Percentiles rank a stretch among this genome's conserved stretches.
Evolutionary conservation across 2,888 invertebrate species (phyloP).

Genomic region (Epinotia brunnichana): DNA sequence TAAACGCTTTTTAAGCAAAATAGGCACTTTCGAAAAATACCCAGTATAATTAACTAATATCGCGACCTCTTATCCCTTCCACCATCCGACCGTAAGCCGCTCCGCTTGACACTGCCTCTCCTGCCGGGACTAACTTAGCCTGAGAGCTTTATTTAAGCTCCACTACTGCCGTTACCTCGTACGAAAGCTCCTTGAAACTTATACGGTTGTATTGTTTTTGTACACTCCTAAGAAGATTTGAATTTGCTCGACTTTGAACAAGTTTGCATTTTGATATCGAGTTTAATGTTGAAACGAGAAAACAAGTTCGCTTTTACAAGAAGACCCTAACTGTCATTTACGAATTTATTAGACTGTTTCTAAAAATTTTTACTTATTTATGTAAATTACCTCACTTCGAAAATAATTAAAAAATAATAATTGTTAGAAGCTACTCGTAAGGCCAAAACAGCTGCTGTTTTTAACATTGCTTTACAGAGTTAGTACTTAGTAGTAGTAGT

Average conservation of each 20-base stretch:
- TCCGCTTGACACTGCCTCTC: conserved; percentile 39
- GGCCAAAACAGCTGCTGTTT: no score
- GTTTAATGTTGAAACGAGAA: background rate
- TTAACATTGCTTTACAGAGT: no score
- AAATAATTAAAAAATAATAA: no score
- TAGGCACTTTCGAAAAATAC: no score
- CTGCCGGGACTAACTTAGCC: conserved; percentile 39
- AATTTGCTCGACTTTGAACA: background rate
- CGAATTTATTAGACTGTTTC: no score
- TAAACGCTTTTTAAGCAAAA: no score
- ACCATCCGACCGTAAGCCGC: conserved; percentile 26
- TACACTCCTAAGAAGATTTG: conserved; percentile 23
- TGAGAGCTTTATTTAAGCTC: conserved; percentile 43
- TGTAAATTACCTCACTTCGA: no score
- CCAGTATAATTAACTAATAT: background rate
- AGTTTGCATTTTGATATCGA: conserved; percentile 22
- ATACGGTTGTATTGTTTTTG: conserved; percentile 43
- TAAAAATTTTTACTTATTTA: no score
- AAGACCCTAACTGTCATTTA: no score
- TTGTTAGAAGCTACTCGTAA: no score
- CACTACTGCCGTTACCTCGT: conserved; percentile 43
- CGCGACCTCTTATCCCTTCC: background rate
- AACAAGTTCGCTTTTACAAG: no score
- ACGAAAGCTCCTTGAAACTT: conserved; percentile 41
- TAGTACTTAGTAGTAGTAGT: no score